Evolutionary conservation across 2,797 vertebrate species (phyloP).

Genomic region (Cryptoblepharus egeriae): DNA sequence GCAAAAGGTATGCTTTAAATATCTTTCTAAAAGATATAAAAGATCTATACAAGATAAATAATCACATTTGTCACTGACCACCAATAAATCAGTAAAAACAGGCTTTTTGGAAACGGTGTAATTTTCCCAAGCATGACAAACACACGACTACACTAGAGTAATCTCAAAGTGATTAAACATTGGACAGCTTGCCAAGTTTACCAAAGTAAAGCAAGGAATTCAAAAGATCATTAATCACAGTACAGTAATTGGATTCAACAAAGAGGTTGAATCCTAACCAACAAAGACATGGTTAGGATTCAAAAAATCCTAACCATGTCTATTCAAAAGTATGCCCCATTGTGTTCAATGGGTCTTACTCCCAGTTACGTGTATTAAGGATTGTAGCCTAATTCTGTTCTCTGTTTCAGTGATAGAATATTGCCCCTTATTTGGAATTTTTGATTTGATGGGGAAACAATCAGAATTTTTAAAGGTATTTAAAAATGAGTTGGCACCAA

Average conservation of each 20-base stretch:
- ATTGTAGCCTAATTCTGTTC: background rate
- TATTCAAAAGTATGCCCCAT: no score
- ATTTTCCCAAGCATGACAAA: background rate
- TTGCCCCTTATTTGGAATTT: background rate
- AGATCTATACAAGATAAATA: no score
- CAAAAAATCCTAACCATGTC: no score
- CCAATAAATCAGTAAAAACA: background rate
- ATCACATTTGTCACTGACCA: background rate
- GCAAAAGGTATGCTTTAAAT: background rate
- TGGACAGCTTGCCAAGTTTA: constrained; percentile 4
- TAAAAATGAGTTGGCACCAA: background rate
- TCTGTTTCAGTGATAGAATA: background rate
- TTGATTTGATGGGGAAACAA: background rate
- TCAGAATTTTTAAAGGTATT: background rate
- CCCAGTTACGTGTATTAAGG: no score
- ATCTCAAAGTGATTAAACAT: constrained; percentile 3
- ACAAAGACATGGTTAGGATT: no score
- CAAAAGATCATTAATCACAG: background rate
- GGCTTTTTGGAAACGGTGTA: background rate
- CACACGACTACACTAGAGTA: background rate
- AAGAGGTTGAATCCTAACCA: no score
- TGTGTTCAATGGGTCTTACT: no score
- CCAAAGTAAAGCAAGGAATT: background rate
- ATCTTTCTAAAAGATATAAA: no score
- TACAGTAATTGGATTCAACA: no score